These are phyloP conservation scores for Sebastes trivittatus DNA, from an alignment of 2,797 vertebrate genomes.

Conservation along the genomic window DNA sequence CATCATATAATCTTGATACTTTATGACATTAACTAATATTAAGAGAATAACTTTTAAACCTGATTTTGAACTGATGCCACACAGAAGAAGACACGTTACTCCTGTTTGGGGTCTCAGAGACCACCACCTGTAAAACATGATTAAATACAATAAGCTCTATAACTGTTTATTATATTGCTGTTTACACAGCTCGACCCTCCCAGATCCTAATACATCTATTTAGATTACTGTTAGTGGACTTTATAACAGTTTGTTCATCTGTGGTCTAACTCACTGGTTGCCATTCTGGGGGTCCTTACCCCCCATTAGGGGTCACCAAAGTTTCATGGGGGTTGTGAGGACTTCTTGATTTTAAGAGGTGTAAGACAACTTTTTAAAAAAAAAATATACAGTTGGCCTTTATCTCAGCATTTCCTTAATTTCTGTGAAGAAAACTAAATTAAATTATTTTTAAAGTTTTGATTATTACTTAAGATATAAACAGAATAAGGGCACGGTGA, in stretches of 20 bases:
- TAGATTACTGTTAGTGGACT: neutral
- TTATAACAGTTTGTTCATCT: neutral
- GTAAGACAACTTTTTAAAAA: too few relatives aligned
- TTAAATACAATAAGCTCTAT: neutral
- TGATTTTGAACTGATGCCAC: neutral
- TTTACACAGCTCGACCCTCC: rapidly evolving
- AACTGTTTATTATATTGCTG: neutral
- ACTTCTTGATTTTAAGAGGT: too few relatives aligned
- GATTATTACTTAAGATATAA: rapidly evolving
- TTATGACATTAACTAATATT: neutral
- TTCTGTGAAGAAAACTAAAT: too few relatives aligned
- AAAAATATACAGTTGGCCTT: too few relatives aligned
- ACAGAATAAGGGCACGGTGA: too few relatives aligned
- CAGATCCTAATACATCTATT: neutral
- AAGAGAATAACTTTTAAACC: neutral
- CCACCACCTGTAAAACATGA: neutral
- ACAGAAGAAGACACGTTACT: neutral
- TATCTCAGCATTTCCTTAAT: too few relatives aligned
- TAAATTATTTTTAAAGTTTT: too few relatives aligned
- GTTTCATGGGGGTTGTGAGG: rapidly evolving
- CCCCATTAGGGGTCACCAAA: too few relatives aligned
- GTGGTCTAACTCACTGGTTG: neutral
- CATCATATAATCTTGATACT: neutral
- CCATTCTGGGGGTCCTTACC: too few relatives aligned
- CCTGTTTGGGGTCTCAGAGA: too few relatives aligned